A percentile compares a stretch with the other conserved stretches of the same genome.
Conservation (phyloP, 2,888 invertebrate species). For the Ophion costatus region DNA sequence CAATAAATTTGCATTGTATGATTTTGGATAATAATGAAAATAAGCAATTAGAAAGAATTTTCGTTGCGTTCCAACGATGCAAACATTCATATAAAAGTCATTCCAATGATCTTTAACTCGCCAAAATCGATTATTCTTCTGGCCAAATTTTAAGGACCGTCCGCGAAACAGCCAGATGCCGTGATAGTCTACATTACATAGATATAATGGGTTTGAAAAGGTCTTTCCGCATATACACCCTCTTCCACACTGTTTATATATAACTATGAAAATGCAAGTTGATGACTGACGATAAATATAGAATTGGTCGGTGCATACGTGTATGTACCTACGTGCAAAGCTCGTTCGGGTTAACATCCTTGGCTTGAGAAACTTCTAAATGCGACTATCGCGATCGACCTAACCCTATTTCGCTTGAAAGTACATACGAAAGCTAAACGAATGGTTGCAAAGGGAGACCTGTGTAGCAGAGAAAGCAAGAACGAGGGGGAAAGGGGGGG, state of each 20-base stretch:
- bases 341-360: conserved; percentile 79
- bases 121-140: not conserved
- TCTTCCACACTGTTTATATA: conserved; percentile 13
- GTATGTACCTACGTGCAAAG: conserved; percentile 48
- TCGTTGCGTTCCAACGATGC: too few relatives aligned
- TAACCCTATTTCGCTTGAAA: conserved; percentile 51
- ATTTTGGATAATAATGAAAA: too few relatives aligned
- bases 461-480: not conserved
- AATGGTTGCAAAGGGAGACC: not conserved
- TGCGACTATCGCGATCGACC: conserved; percentile 36
- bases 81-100: not conserved
- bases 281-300: conserved; percentile 72
- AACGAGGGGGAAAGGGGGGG: not conserved
- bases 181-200: not conserved
- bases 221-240: not conserved
- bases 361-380: conserved; percentile 61
- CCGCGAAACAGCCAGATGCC: not conserved
- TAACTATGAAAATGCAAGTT: conserved; percentile 45
- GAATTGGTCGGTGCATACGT: conserved; percentile 60
- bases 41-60: too few relatives aligned
- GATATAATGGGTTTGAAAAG: not conserved
- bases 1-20: too few relatives aligned
- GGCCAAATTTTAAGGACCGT: not conserved
- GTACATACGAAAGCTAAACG: not conserved
- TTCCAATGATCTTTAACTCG: not conserved